Evolutionary conservation across 1,140 invertebrate genomes (phyloP), one percentile per base, ranked within the genome.

Genomic region (Nephotettix cincticeps): DNA sequence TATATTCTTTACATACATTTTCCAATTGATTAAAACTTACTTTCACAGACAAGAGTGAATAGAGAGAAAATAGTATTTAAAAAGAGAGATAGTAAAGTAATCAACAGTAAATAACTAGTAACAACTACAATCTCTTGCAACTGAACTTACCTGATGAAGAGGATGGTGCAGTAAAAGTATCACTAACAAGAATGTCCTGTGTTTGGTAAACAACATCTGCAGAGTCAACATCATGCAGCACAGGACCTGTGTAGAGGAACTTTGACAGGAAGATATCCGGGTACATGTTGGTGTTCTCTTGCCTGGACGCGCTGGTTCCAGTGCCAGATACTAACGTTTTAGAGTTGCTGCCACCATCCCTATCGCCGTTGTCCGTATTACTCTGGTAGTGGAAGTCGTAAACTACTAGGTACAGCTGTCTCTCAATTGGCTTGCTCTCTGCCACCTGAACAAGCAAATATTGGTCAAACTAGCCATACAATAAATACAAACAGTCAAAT

Each of bases 361-460:
- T 74, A 78, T 64, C 78, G 40, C 27, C 71, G 11, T 56, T 61
- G 32, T 36, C 45, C 6, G 25, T 19, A 25, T 61, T 19, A 14
- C 69, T 64, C 1, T 71, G 56, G 72, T 86, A 85, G 76, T 84
- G 80, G 76, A 87, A 86, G 76, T 87, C 86, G 71, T 86, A 87
- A 0, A 87, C 75, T 1, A 87, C 83, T 27, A 87, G 77, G 77
- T 86, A 86, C 66, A 85, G 79, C 65, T 80, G 80, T 30, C 43
- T 19, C n/a, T 70, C 69, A 58, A 25, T 25, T 43, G 32, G 32
- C 27, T 29, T 67, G 23, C 27, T 58, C 14, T 58, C 54, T 23
- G 54, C 54, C 2, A 58, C 32, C 32, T 36, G 32, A 36, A 36
- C 32, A 36, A 36, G n/a, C n/a, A n/a, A n/a, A n/a, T n/a, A n/a